These are phyloP conservation scores for Bombus sylvicola DNA, from an alignment of 1,140 invertebrate species.

Conservation along the genomic window DNA sequence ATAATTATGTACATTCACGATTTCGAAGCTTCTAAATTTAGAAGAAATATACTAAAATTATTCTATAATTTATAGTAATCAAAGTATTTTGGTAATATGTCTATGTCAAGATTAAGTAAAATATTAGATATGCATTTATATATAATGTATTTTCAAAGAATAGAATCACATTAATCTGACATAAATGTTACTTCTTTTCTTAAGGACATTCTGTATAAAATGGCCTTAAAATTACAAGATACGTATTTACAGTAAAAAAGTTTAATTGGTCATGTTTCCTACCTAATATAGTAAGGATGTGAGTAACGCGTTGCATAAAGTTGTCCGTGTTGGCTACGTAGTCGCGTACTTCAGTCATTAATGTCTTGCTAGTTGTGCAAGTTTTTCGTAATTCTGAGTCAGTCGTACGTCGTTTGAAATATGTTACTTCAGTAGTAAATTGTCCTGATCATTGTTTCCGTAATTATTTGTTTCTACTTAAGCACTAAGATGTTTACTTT, in stretches of 20 bases:
- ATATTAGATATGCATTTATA: slow-evolving; percentile 4
- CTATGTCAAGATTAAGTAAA: background rate
- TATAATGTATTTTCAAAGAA: background rate
- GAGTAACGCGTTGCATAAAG: slow-evolving; percentile 76
- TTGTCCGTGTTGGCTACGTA: slow-evolving; percentile 77
- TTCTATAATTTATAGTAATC: background rate
- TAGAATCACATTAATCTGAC: slow-evolving; percentile 18
- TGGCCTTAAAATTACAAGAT: slow-evolving; percentile 80
- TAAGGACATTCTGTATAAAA: slow-evolving; percentile 79
- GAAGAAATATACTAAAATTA: background rate
- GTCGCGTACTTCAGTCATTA: slow-evolving; percentile 78
- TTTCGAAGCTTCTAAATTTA: background rate
- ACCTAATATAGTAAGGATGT: slow-evolving; percentile 75
- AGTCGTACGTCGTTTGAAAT: slow-evolving; percentile 76
- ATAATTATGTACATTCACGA: background rate
- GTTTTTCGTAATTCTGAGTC: slow-evolving; percentile 73
- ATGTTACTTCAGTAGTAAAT: slow-evolving; percentile 59
- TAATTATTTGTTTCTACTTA: slow-evolving; percentile 65
- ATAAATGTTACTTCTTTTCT: slow-evolving; percentile 49
- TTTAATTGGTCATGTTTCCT: slow-evolving; percentile 80
- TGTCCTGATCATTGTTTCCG: slow-evolving; percentile 64
- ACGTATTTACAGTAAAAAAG: slow-evolving; percentile 83
- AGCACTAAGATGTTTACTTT: slow-evolving; percentile 62
- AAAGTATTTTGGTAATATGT: background rate
- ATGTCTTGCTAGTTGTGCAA: slow-evolving; percentile 75